These are phyloP conservation scores for Argyresthia goedartella DNA, from an alignment of 2,888 invertebrate species.

Conservation along the genomic window DNA sequence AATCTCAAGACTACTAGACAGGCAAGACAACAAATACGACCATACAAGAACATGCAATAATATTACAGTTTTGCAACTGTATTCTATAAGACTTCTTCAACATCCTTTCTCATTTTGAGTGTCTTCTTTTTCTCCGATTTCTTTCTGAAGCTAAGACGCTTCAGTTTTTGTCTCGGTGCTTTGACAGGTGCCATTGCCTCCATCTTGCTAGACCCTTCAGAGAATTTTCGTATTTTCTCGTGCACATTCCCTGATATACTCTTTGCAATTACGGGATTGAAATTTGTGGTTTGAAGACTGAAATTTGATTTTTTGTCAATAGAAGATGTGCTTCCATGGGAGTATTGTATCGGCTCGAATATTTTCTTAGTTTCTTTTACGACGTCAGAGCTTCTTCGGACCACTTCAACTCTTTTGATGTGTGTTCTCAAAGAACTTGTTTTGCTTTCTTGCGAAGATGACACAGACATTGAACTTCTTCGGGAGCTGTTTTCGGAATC, in stretches of 20 bases:
- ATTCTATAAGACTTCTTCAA: constrained; percentile 48
- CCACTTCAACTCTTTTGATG: constrained; percentile 1
- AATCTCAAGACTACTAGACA: no score
- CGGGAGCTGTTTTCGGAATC: constrained; percentile 50
- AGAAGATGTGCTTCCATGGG: constrained; percentile 29
- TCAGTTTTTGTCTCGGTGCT: constrained; percentile 32
- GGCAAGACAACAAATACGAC: no score
- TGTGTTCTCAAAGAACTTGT: constrained; percentile 13
- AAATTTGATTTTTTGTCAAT: constrained; percentile 29
- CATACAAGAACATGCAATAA: background rate
- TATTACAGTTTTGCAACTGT: background rate
- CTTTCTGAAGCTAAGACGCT: constrained; percentile 43
- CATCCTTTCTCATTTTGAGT: constrained; percentile 48
- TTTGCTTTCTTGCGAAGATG: constrained; percentile 39
- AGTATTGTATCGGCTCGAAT: constrained; percentile 38
- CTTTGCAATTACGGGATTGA: constrained; percentile 28
- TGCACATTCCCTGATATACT: constrained; percentile 47
- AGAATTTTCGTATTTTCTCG: constrained; percentile 58
- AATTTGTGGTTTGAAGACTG: constrained; percentile 18
- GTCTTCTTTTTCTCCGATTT: constrained; percentile 42
- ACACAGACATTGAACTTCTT: constrained; percentile 32
- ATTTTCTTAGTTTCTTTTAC: constrained; percentile 47
- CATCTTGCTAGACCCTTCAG: constrained; percentile 29
- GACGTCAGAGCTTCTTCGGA: constrained; percentile 14
- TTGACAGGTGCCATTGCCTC: constrained; percentile 33